phyloP scores from a whole-genome alignment of 2,113 vertebrate species.

The Phalacrocorax pelagicus region DNA sequence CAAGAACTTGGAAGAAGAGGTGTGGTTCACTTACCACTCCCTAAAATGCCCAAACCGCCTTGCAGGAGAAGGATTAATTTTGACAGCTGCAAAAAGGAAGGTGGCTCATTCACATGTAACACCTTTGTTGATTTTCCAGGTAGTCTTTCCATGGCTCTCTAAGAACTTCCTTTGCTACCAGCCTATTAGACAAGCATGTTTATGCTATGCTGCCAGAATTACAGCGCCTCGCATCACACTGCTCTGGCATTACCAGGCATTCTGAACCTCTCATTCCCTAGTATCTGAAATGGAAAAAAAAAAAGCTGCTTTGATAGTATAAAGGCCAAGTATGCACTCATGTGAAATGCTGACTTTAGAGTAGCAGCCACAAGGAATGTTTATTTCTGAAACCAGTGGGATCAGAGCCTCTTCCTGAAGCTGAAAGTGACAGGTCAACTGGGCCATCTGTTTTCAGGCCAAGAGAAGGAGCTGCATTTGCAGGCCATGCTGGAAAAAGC shows the following conservation, averaged over 20 bases:
- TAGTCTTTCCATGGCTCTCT: not conserved
- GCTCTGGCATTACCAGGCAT: not conserved
- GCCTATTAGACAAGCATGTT: not conserved
- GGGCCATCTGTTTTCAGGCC: not conserved
- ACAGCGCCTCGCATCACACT: not conserved
- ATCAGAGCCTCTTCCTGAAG: not conserved
- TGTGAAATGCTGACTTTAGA: constrained; percentile 4
- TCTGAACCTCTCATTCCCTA: not conserved
- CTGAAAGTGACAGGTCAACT: not conserved
- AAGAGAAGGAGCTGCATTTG: constrained; percentile 5
- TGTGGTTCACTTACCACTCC: not conserved
- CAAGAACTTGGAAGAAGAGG: not conserved
- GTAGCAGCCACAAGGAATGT: not conserved
- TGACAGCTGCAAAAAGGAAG: not conserved
- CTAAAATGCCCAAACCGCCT: not conserved
- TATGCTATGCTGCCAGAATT: not conserved
- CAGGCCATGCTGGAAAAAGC: not conserved
- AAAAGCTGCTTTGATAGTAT: not conserved
- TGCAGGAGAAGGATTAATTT: not conserved
- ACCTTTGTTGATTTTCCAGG: not conserved
- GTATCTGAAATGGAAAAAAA: not conserved
- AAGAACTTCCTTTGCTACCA: not conserved
- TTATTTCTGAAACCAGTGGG: not conserved
- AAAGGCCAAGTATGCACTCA: not conserved
- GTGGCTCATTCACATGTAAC: not conserved